These are phyloP conservation scores for Isaurus tuberculatus DNA, from an alignment of 92 coral and sea anemone genomes.

Conservation along the genomic window DNA sequence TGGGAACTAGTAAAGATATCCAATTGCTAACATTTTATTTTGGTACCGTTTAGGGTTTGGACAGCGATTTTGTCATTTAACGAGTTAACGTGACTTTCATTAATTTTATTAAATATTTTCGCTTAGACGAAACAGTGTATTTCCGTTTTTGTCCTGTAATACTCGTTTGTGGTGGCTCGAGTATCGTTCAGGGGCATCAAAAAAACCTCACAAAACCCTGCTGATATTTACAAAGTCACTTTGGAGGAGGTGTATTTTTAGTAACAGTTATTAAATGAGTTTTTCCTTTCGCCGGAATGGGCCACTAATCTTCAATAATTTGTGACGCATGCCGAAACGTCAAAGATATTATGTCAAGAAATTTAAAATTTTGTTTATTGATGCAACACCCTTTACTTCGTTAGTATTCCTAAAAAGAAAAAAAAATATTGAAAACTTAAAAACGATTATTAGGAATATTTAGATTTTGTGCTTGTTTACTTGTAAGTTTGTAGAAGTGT, in stretches of 20 bases:
- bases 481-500: neutral
- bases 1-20: no score
- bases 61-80: neutral
- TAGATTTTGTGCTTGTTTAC: neutral
- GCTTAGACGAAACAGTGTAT: neutral
- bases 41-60: neutral
- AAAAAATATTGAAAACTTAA: neutral
- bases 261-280: neutral
- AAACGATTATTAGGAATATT: neutral
- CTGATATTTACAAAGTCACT: neutral
- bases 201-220: neutral
- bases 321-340: conserved; percentile 17
- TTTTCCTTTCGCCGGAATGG: conserved; percentile 30
- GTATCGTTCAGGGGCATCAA: neutral
- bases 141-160: neutral
- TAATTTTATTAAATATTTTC: neutral
- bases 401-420: neutral
- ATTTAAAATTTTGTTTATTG: conserved; percentile 16
- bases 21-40: no score
- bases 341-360: neutral
- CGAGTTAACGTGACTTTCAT: neutral
- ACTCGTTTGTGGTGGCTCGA: neutral
- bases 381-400: neutral
- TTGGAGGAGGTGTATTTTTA: neutral
- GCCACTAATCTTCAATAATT: neutral